phyloP scores from a whole-genome alignment of 2,888 invertebrate genomes.

The Neoascia interrupta region DNA sequence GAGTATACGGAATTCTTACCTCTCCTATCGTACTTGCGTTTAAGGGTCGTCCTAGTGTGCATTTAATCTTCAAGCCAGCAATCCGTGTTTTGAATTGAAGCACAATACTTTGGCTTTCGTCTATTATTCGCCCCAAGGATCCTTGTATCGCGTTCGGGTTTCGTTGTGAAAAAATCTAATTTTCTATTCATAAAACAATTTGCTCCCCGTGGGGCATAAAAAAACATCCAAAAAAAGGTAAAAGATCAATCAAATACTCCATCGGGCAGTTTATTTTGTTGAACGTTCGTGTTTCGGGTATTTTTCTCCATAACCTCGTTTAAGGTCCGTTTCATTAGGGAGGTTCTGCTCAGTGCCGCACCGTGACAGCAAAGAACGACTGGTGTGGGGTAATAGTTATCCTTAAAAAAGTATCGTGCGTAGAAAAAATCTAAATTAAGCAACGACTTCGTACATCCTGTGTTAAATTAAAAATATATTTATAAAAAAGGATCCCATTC shows the following conservation, averaged over 20 bases:
- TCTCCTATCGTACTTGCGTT: slow-evolving; percentile 50
- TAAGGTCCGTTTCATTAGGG: no score
- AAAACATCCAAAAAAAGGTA: neutral
- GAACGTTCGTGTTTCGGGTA: slow-evolving; percentile 3
- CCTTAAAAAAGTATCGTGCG: slow-evolving; percentile 11
- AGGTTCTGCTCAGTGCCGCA: slow-evolving; percentile 17
- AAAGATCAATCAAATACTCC: neutral
- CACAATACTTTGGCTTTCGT: no score
- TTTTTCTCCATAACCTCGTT: slow-evolving; percentile 7
- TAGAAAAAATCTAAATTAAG: slow-evolving; percentile 17
- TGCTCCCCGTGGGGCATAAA: neutral
- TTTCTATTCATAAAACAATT: neutral
- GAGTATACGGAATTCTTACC: slow-evolving; percentile 58
- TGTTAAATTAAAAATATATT: slow-evolving; percentile 23
- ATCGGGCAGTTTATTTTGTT: neutral
- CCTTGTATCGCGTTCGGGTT: neutral
- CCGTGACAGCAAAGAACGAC: slow-evolving; percentile 7
- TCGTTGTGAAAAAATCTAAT: neutral
- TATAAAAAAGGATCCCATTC: neutral
- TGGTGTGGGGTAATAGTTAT: slow-evolving; percentile 31
- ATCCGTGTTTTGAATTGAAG: slow-evolving; percentile 19
- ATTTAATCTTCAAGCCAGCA: slow-evolving; percentile 25
- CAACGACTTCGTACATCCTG: slow-evolving; percentile 1
- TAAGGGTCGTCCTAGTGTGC: slow-evolving; percentile 47
- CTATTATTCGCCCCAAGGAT: neutral